These are phyloP conservation scores for Lumbricus terrestris DNA, from an alignment of 2,888 invertebrate species.

Conservation along the genomic window DNA sequence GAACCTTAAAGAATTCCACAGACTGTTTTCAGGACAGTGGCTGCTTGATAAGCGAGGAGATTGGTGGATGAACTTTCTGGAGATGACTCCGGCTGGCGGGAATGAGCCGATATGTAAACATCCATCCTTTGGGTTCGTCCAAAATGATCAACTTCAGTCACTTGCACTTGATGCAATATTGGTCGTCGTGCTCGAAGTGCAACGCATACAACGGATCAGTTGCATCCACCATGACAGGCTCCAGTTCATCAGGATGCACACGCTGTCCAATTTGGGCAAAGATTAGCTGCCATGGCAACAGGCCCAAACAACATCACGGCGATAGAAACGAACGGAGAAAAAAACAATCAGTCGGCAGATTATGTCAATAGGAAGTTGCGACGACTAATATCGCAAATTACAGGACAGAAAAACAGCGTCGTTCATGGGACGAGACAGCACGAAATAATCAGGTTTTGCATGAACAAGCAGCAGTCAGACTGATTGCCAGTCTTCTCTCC, in stretches of 20 bases:
- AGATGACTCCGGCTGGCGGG: too few relatives aligned
- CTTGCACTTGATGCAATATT: neutral
- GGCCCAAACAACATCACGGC: neutral
- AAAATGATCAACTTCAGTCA: too few relatives aligned
- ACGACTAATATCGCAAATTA: neutral
- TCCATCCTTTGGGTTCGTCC: too few relatives aligned
- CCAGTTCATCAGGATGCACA: neutral
- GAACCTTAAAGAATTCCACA: too few relatives aligned
- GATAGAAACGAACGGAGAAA: neutral
- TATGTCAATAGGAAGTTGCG: neutral
- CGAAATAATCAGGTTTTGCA: neutral
- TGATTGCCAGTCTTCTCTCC: neutral
- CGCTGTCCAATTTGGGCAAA: neutral
- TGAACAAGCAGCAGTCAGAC: neutral
- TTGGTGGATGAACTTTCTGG: too few relatives aligned
- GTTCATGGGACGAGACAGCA: neutral
- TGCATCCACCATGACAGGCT: neutral
- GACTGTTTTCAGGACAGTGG: too few relatives aligned
- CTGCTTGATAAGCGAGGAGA: too few relatives aligned
- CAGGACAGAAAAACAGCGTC: neutral
- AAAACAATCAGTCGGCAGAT: neutral
- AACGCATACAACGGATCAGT: neutral
- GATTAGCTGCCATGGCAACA: neutral
- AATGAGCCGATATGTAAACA: too few relatives aligned
- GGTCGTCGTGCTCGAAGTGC: neutral